phyloP scores from a whole-genome alignment of 2,113 vertebrate genomes.

The Buteo buteo region DNA sequence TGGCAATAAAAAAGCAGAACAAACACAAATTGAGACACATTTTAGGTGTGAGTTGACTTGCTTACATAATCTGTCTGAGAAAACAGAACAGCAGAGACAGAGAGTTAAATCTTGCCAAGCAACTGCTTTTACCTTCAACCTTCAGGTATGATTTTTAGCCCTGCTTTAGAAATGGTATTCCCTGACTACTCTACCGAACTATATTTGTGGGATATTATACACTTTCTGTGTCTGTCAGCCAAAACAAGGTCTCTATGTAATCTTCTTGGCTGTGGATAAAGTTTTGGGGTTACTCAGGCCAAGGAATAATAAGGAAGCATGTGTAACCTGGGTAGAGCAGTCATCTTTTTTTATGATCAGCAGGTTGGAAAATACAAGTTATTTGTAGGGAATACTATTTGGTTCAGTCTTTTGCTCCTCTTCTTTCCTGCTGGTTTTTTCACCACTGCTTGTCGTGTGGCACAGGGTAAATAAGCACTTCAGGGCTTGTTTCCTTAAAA shows the following conservation, averaged over 20 bases:
- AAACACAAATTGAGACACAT: constrained; percentile 74
- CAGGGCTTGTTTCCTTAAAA: constrained; percentile 10
- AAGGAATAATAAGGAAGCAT: background rate
- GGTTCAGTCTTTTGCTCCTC: background rate
- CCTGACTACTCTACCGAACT: background rate
- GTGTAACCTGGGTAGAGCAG: background rate
- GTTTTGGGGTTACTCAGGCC: background rate
- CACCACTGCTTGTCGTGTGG: background rate
- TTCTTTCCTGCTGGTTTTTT: constrained; percentile 2
- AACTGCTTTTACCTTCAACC: background rate
- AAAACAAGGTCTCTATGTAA: background rate
- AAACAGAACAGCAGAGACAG: constrained; percentile 35
- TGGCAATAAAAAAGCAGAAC: constrained; percentile 74
- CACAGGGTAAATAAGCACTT: constrained; percentile 37
- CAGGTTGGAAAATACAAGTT: background rate
- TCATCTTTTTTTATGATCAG: background rate
- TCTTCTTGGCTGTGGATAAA: background rate
- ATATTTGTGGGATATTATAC: background rate
- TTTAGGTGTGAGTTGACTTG: constrained; percentile 57
- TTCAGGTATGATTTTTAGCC: constrained; percentile 20
- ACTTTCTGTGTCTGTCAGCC: background rate
- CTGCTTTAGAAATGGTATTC: background rate
- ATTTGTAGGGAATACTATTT: background rate
- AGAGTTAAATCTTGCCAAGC: constrained; percentile 47
- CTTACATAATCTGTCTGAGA: constrained; percentile 65